A percentile compares a stretch with the other conserved stretches of the same genome.
phyloP scores from a whole-genome alignment of 1,140 invertebrate genomes.

The Drosophila kikkawai region DNA sequence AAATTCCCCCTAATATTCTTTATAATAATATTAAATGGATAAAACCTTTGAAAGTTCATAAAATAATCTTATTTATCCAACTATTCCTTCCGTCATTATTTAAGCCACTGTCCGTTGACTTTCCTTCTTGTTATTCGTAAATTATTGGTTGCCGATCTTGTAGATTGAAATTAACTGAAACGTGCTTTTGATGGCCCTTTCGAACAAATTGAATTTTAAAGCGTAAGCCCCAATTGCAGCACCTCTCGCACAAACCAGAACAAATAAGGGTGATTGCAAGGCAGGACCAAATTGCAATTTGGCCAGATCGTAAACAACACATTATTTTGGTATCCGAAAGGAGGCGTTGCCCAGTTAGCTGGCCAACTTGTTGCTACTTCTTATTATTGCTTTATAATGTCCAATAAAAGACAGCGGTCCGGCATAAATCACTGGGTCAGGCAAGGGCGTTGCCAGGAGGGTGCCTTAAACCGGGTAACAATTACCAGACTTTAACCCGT shows the following conservation, averaged over 20 bases:
- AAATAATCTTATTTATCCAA: background rate
- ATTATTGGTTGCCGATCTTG: constrained; percentile 30
- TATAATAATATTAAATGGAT: too few species aligned
- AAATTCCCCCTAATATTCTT: background rate
- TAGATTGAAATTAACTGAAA: constrained; percentile 21
- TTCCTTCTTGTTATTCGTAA: background rate
- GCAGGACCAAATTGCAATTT: constrained; percentile 21
- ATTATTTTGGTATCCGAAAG: constrained; percentile 36
- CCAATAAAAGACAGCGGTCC: constrained; percentile 47
- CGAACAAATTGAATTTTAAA: constrained; percentile 54
- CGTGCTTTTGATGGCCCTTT: constrained; percentile 25
- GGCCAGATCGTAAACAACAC: constrained; percentile 57
- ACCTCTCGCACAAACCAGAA: constrained; percentile 21
- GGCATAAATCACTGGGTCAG: constrained; percentile 39
- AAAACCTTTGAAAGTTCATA: background rate
- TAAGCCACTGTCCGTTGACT: constrained; percentile 3
- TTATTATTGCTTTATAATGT: constrained; percentile 75
- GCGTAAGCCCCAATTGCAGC: constrained; percentile 44
- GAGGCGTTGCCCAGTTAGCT: constrained; percentile 50
- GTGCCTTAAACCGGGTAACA: too few species aligned
- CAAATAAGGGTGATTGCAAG: constrained; percentile 51
- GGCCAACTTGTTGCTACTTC: constrained; percentile 58
- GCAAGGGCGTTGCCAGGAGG: constrained; percentile 7
- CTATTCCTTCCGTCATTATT: background rate
- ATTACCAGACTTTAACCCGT: background rate